Base-by-base conservation (phyloP, 2,888 invertebrate species). In the Cerastoderma edule region DNA sequence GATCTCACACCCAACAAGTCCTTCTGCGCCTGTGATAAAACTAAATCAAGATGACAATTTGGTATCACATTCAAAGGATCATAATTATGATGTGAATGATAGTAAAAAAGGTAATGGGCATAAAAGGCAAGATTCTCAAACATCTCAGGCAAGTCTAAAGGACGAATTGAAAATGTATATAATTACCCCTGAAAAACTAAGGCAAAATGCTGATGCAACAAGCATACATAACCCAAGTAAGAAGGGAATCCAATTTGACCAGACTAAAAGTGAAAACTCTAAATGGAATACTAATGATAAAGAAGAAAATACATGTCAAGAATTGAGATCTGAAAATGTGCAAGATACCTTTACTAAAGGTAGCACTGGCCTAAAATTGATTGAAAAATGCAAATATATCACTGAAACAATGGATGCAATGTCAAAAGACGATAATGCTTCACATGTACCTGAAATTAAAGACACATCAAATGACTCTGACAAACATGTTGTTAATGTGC, bases 81-180 rank as follows among this genome's bases (percentile, higher is more conserved):
- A n/a, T n/a, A n/a, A 33, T 39, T 24, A 27, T 60, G 60, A 35
- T 39, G 27, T 27, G 8, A 35, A 39, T 60, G 60, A 16, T 39
- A 10, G 22, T 32, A 10, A 10, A 3, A 60, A 35, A 24, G 39
- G 27, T 16, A 22, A 35, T 0, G 0, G 27, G 2, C 39, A 60
- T 33, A 1, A 60, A 22, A 19, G 39, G 13, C 60, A 60, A 60
- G 60, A 60, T 39, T 60, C 60, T 24, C 35, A 60, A 39, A 30
- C 66, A 54, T 60, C 60, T 24, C 35, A 60, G 27, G 33, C 66
- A 54, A 65, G 39, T 30, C 39, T 78, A 39, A 71, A 67, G 46
- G 81, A 81, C 67, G 81, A 81, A 73, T 50, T 81, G 1, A 78
- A 81, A 67, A 81, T 81, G 77, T 81, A 81, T 35, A 75, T 81